Percentiles rank a stretch among this genome's conserved stretches.
These are phyloP conservation scores for Drosophila testacea DNA, from an alignment of 2,888 invertebrate genomes.

Conservation along the genomic window DNA sequence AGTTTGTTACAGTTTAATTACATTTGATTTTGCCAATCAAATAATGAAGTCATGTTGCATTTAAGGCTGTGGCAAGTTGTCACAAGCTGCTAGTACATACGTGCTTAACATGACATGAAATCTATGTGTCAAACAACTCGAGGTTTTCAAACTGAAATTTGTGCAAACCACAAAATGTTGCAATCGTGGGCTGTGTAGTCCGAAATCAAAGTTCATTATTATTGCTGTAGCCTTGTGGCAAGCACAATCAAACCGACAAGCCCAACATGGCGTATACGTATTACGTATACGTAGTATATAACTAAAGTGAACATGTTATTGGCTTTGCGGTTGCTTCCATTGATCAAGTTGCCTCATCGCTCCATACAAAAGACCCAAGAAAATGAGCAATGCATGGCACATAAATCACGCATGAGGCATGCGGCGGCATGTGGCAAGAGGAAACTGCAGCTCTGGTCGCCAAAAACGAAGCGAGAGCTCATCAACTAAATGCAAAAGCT, in stretches of 20 bases:
- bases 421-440: not conserved
- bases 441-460: constrained; percentile 21
- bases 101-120: constrained; percentile 25
- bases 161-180: constrained; percentile 11
- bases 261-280: constrained; percentile 64
- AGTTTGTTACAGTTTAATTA: constrained; percentile 8
- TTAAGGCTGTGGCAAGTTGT: not conserved
- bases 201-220: constrained; percentile 72
- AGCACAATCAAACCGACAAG: constrained; percentile 37
- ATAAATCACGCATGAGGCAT: constrained; percentile 53
- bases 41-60: constrained; percentile 3
- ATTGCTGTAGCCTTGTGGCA: constrained; percentile 50
- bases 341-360: constrained; percentile 64
- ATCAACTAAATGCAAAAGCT: constrained; percentile 76
- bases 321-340: constrained; percentile 38
- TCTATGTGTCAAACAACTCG: constrained; percentile 13
- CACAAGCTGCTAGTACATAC: not conserved
- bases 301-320: constrained; percentile 30
- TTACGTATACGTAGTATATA: constrained; percentile 58
- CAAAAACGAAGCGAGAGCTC: constrained; percentile 50
- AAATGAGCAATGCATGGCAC: constrained; percentile 58
- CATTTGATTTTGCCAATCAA: constrained; percentile 3
- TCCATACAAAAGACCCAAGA: constrained; percentile 54
- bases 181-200: constrained; percentile 11
- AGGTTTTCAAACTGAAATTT: constrained; percentile 5